phyloP scores from a whole-genome alignment of 2,113 vertebrate species.

The Marmota flaviventris region DNA sequence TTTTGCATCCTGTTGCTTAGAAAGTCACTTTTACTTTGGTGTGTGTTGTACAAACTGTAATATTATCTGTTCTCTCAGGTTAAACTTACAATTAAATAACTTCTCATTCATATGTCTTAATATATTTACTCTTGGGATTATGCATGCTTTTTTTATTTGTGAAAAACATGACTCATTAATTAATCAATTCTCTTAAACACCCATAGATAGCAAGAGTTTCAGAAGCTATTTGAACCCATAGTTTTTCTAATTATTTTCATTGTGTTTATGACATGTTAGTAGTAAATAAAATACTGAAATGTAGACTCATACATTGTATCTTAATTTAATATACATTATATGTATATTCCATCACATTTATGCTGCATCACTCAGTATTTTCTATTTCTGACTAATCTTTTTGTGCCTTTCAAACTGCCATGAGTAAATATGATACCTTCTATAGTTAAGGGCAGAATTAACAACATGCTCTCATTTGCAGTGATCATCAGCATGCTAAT shows the following conservation, averaged over 20 bases:
- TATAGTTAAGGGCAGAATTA: conserved; percentile 34
- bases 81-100: background rate
- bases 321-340: background rate
- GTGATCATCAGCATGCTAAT: conserved; percentile 59
- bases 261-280: background rate
- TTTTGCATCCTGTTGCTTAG: background rate
- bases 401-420: background rate
- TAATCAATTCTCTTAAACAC: background rate
- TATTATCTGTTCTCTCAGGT: background rate
- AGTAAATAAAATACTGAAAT: background rate
- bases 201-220: background rate
- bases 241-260: background rate
- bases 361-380: background rate
- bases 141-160: background rate
- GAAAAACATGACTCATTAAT: background rate
- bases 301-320: background rate
- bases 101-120: background rate
- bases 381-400: conserved; percentile 14
- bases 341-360: background rate
- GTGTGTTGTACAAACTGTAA: background rate
- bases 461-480: background rate
- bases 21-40: background rate
- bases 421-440: background rate
- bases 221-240: background rate
- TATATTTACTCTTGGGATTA: background rate